A percentile compares a stretch with the other conserved stretches of the same genome.
These are phyloP conservation scores for Apocheima hispidaria DNA, from an alignment of 2,888 invertebrate species.

Conservation along the genomic window DNA sequence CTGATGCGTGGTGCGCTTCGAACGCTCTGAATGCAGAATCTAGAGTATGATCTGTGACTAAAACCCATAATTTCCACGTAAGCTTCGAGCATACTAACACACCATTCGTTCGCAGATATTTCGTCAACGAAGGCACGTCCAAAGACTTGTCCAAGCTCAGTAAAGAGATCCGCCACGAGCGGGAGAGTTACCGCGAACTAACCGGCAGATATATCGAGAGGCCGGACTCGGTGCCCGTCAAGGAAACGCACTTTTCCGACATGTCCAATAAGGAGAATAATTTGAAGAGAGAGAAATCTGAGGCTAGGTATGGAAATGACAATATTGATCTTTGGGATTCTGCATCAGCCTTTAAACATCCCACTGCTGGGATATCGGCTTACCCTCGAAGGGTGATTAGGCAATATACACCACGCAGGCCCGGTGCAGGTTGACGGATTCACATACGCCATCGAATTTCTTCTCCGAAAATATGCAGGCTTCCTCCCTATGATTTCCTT, in stretches of 20 bases:
- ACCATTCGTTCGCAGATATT: constrained; percentile 63
- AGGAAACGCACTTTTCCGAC: constrained; percentile 74
- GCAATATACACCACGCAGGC: no score
- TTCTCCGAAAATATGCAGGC: no score
- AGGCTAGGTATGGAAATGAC: constrained; percentile 21
- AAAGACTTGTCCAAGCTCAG: constrained; percentile 79
- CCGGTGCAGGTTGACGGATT: no score
- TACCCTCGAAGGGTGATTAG: no score
- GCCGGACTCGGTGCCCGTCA: constrained; percentile 67
- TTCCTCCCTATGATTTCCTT: no score
- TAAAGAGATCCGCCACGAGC: constrained; percentile 80
- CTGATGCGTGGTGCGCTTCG: no score
- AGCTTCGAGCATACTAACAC: constrained; percentile 14
- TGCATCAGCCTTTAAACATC: no score
- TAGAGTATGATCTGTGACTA: neutral
- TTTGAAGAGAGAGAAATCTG: constrained; percentile 61
- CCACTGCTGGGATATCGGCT: no score
- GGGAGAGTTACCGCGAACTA: constrained; percentile 80
- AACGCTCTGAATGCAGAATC: no score
- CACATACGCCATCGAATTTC: no score
- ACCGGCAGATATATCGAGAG: constrained; percentile 80
- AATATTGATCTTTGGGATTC: no score
- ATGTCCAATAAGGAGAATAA: constrained; percentile 61
- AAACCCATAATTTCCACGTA: neutral
- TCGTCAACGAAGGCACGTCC: constrained; percentile 75